Conservation (phyloP, 2,888 invertebrate species). For the Clivina fossor region DNA sequence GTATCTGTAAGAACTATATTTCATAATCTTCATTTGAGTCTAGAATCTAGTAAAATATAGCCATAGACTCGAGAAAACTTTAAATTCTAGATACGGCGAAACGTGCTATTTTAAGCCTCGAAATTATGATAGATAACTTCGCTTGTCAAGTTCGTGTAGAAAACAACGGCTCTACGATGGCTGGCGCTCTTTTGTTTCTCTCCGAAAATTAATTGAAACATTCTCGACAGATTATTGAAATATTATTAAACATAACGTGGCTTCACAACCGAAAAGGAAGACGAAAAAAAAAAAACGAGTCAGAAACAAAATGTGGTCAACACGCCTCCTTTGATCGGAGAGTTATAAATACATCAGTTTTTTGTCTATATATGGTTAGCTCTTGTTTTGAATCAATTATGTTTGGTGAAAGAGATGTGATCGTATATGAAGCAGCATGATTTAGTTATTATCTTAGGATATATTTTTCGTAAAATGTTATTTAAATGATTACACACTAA, state of each 20-base stretch:
- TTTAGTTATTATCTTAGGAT: no score
- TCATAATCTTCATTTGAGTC: conserved; percentile 12
- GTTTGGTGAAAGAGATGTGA: not conserved
- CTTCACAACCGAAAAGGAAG: not conserved
- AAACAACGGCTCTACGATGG: no score
- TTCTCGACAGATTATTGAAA: conserved; percentile 32
- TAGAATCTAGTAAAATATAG: not conserved
- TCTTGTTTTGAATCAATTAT: conserved; percentile 22
- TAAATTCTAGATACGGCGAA: not conserved
- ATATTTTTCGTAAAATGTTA: no score
- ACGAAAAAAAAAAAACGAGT: not conserved
- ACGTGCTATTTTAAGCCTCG: conserved; percentile 26
- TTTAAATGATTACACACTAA: conserved; percentile 1
- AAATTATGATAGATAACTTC: conserved; percentile 34
- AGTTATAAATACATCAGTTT: conserved; percentile 10
- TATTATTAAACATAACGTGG: conserved; percentile 26
- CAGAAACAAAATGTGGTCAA: not conserved
- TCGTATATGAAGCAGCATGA: not conserved
- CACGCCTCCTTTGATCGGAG: conserved; percentile 19
- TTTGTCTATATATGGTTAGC: not conserved
- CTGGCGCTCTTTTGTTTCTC: no score
- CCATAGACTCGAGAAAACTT: not conserved
- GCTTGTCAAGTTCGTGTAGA: conserved; percentile 26
- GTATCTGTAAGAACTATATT: conserved; percentile 26
- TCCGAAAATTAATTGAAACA: conserved; percentile 30